Evolutionary conservation across 2,797 vertebrate genomes (phyloP), one percentile per base, ranked within the genome.

Genomic region (Sebastes taczanowskii): DNA sequence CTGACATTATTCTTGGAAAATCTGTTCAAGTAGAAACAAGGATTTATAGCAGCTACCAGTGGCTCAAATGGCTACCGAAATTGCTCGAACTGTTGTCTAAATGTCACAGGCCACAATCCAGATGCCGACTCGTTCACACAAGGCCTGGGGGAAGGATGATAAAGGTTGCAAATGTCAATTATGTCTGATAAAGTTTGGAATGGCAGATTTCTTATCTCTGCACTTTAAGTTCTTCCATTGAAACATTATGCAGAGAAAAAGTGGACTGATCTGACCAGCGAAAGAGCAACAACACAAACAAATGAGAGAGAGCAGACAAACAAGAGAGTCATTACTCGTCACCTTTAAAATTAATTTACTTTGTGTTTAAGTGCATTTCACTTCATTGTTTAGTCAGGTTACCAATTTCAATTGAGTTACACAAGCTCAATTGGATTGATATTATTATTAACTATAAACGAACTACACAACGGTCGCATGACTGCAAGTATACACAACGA

Each of bases 61-160:
- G 89, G 89, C 83, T 91, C 89, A 91, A 87, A 88, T 88, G 83
- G 85, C 89, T 42, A 71, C 83, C 81, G 87, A 89, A 93, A 90
- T 91, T 87, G 87, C 81, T 87, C 81, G 85, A 93, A 93, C 87
- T 92, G 92, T 90, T 94, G 92, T 94, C 90, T 93, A 95, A 95
- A 96, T 96, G 94, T 95, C 95, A 95, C 90, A 88, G 89, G 89
- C 90, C 89, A 82, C 80, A 86, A 90, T 91, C 91, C 91, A 93
- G 90, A 93, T 90, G 82, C 64, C 59, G 58, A 78, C 78, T 92
- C 86, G 89, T 82, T 92, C 84, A 73, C 83, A 82, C 55, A 14
- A 60, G 72, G 85, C 89, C 94, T 92, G 84, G 82, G 66, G 90
- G 93, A 89, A 91, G 68, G 74, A 11, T 69, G 89, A 89, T 89